Evolutionary conservation across 2,888 invertebrate genomes (phyloP), one percentile per base, ranked within the genome.

Genomic region (Andrena fulva): DNA sequence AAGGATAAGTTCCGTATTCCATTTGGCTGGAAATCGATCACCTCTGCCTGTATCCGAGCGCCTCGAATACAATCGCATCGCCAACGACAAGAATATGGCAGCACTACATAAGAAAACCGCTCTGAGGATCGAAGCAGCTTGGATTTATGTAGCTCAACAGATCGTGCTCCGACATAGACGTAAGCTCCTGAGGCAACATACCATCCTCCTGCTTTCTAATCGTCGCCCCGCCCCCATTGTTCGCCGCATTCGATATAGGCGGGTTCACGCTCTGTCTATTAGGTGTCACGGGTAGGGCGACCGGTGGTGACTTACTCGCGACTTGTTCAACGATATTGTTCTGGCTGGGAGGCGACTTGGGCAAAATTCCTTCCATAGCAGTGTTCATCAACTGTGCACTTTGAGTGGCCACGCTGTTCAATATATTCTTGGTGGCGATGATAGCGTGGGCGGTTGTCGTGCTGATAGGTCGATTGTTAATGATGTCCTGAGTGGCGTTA

Each of bases 71-170:
- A 56, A 24, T 62, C 71, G 27, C 50, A 66, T 59, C 50, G 52
- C 63, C 64, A 76, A 76, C 64, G 80, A 82, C 67, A 85, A 81
- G 67, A 80, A 77, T 66, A 63, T 68, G 80, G 80, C 77, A 67
- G 69, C 86, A 89, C 90, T 93, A 94, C 92, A 94, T 93, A 67
- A 94, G 92, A 81, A 94, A 94, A 67, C 91, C 91, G 48, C 89
- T 92, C 66, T 93, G 93, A 0, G 91, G 97, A 94, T 98, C 98
- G 94, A 98, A 98, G 94, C 97, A 97, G 95, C 97, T 97, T 69
- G 98, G 97, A 95, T 98, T 98, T 89, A 98, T 98, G 94, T 97
- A 97, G 93, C 97, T 97, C 89, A 98, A 96, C 89, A 98, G 95
- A 94, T 98, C 98, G 94, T 97, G 97, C 94, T 98, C 98, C 85